Conservation (phyloP, 1,140 invertebrate species). For the Drosophila teissieri region DNA sequence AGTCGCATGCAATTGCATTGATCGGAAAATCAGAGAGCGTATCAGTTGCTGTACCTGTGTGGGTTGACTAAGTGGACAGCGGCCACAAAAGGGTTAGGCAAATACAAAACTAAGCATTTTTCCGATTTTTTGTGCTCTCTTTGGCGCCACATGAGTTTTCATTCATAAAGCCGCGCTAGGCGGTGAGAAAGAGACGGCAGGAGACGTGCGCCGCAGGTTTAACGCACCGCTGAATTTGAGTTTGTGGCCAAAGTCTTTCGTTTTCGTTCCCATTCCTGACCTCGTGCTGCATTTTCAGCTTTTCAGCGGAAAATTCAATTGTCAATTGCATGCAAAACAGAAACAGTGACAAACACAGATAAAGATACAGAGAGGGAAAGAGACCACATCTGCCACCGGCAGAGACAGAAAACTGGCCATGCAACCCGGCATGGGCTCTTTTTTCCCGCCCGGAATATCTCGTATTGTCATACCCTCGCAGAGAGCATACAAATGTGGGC, state of each 20-base stretch:
- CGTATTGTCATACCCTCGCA: slow-evolving; percentile 1
- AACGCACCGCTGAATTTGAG: slow-evolving; percentile 62
- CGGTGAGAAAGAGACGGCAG: slow-evolving; percentile 1
- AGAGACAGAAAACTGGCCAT: not conserved
- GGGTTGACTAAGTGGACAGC: slow-evolving; percentile 15
- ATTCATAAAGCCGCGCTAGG: slow-evolving; percentile 32
- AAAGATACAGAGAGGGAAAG: not conserved
- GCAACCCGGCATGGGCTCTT: slow-evolving; percentile 10
- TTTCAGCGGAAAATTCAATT: slow-evolving; percentile 28
- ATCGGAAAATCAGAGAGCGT: slow-evolving; percentile 55
- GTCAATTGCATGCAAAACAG: slow-evolving; percentile 31
- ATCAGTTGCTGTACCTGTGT: slow-evolving; percentile 33
- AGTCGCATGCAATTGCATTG: slow-evolving; percentile 56
- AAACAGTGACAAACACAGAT: not conserved
- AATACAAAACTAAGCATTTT: not conserved
- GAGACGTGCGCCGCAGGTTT: slow-evolving; percentile 47
- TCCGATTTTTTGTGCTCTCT: slow-evolving; percentile 10
- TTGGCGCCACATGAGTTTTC: slow-evolving; percentile 20
- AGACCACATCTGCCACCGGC: not conserved
- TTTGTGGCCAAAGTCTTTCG: slow-evolving; percentile 78
- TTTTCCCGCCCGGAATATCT: slow-evolving; percentile 23
- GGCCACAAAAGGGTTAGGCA: slow-evolving; percentile 25
- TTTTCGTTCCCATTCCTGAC: slow-evolving; percentile 51
- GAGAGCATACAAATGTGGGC: not conserved
- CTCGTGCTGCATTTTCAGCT: slow-evolving; percentile 67